Conservation (phyloP, 2,113 vertebrate genomes). For the Vulpes vulpes region DNA sequence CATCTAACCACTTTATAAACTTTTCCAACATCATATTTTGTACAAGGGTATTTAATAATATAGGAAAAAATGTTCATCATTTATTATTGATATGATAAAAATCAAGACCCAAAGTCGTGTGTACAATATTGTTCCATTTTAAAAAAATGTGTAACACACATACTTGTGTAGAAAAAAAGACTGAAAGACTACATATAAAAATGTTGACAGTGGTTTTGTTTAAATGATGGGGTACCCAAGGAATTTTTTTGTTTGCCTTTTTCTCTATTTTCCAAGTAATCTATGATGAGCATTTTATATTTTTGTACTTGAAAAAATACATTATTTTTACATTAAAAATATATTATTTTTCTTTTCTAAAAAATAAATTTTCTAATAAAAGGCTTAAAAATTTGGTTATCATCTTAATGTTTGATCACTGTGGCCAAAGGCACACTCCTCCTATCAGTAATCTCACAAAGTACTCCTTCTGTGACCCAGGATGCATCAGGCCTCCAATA, state of each 20-base stretch:
- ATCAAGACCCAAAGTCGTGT: neutral
- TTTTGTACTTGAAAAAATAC: neutral
- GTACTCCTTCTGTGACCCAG: neutral
- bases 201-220: slow-evolving; percentile 1
- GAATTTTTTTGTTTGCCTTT: neutral
- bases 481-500: neutral
- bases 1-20: neutral
- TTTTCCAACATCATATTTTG: neutral
- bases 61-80: neutral
- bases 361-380: neutral
- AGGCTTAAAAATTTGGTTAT: neutral
- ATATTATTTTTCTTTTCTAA: neutral
- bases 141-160: neutral
- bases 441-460: neutral
- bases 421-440: neutral
- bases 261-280: neutral
- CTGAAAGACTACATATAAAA: neutral
- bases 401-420: neutral
- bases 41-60: neutral
- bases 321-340: neutral
- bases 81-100: slow-evolving; percentile 8
- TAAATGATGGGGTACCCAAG: neutral
- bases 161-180: neutral
- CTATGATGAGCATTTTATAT: neutral
- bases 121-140: neutral